These are phyloP conservation scores for Engystomops pustulosus DNA, from an alignment of 2,113 vertebrate species.

Conservation along the genomic window DNA sequence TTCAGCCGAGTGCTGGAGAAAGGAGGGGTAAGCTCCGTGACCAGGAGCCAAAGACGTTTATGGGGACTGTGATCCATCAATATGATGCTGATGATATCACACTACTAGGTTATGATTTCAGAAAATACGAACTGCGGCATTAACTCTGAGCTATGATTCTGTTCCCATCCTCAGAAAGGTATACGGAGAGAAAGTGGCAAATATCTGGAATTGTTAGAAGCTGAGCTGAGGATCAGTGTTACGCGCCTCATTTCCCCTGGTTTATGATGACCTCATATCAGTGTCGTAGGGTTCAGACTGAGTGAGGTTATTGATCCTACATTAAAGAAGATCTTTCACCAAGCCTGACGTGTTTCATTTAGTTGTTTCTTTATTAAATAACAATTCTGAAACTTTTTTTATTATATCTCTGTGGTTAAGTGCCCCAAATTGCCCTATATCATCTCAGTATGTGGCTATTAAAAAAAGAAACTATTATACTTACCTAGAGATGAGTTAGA, in stretches of 20 bases:
- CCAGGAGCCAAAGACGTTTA: too few relatives aligned
- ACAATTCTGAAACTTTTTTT: too few relatives aligned
- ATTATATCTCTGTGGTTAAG: too few relatives aligned
- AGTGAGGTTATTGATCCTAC: neutral
- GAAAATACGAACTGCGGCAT: neutral
- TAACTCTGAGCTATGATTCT: neutral
- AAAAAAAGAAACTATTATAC: too few relatives aligned
- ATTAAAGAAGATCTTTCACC: neutral
- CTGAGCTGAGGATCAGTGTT: neutral
- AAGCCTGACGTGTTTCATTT: neutral
- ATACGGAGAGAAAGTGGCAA: neutral
- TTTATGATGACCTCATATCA: neutral
- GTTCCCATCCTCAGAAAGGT: neutral
- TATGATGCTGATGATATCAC: neutral
- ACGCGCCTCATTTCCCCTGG: neutral
- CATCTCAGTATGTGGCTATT: too few relatives aligned
- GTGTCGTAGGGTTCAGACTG: neutral
- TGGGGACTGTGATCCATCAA: neutral
- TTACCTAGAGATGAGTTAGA: too few relatives aligned
- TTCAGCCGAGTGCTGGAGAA: too few relatives aligned
- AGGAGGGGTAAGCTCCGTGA: too few relatives aligned
- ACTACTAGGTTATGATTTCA: neutral
- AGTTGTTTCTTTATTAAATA: too few relatives aligned
- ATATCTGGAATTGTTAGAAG: conserved; percentile 23
- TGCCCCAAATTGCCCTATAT: too few relatives aligned